Evolutionary conservation across 2,888 invertebrate genomes (phyloP), one percentile per base, ranked within the genome.

Genomic region (Leptogaster cylindrica): DNA sequence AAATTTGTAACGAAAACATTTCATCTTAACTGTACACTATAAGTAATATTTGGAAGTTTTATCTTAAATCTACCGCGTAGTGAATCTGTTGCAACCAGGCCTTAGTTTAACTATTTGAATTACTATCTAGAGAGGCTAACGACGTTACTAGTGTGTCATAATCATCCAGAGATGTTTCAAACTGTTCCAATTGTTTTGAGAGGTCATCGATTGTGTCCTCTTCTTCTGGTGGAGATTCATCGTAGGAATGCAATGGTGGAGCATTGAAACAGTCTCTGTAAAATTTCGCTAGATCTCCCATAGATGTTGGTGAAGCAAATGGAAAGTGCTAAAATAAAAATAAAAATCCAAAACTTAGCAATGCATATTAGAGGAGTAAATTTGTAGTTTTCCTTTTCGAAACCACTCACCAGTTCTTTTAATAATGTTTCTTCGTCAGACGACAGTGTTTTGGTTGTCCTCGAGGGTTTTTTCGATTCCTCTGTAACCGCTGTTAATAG

Each of bases 181-280:
- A 82, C 70, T 79, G 74, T 70, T 82, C 81, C 72, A 82, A 68
- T 66, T 82, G 81, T 63, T 77, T 75, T 3, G 81, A 79, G 8
- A 82, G 73, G 65, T 81, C 82, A 25, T 79, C 78, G 31, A 79
- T 76, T 51, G 73, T 73, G 8, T 68, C 18, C 7, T 66, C 52
- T 25, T 66, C 65, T n/a, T 67, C 65, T 16, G 33, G 23, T 18
- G 50, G 66, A 66, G 27, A 23, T 23, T 71, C 70, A 14, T 65
- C 67, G 55, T 72, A 74, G 39, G 72, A 71, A 39, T 75, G 73
- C 36, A 75, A 68, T 16, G 63, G 63, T 31, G 81, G 82, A 2
- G 82, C 82, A 71, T 80, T 75, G 69, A 79, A 80, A 70, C 81
- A 82, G 63, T 82, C 81, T 18, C 81, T 75, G 73, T 80, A 82